Base-by-base conservation (phyloP, 2,113 vertebrate genomes). In the Lynx canadensis region DNA sequence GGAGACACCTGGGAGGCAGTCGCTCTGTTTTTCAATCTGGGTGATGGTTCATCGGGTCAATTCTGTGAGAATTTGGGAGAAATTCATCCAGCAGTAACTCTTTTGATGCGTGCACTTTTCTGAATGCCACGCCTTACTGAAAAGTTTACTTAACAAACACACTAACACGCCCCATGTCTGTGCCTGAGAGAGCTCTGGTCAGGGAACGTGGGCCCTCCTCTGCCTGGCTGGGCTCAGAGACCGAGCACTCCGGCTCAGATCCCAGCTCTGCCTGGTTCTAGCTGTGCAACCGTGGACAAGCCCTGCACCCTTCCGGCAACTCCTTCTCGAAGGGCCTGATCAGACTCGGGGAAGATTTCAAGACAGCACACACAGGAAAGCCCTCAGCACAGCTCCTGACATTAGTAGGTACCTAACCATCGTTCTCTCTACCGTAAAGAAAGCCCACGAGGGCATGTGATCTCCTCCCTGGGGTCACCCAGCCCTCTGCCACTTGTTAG, bases 401-500 rank as follows among this genome's bases (percentile, higher is more conserved):
- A 1, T 63, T 12, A 57, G 85, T 0, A 29, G 52, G 41, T 38
- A 23, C 21, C 65, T 45, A 78, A 14, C 50, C 13, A 73, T 21
- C 79, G 16, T 65, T 23, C 36, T 89, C 78, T 68, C 57, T 45
- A 4, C 65, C 1, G 3, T 4, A 21, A 73, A 55, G 88, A 65
- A 52, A 80, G 66, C 87, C 86, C 7, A 2, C 0, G 25, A 52
- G 91, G 12, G 11, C 15, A 0, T 0, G 68, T 4, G 60, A 69
- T 63, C 94, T 81, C 52, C n/a, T 93, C 93, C 92, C 95, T 38
- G 82, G 73, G 91, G 96, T 38, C 29, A 14, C 76, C 63, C 50
- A 31, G 45, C 38, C 87, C 97, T 97, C 97, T 86, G 97, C 95
- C 97, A 97, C 91, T 98, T 98, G 96, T 45, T 95, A 93, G 95